Evolutionary conservation across 2,888 invertebrate genomes (phyloP), one percentile per base, ranked within the genome.

Genomic region (Cyrtodaria siliqua): DNA sequence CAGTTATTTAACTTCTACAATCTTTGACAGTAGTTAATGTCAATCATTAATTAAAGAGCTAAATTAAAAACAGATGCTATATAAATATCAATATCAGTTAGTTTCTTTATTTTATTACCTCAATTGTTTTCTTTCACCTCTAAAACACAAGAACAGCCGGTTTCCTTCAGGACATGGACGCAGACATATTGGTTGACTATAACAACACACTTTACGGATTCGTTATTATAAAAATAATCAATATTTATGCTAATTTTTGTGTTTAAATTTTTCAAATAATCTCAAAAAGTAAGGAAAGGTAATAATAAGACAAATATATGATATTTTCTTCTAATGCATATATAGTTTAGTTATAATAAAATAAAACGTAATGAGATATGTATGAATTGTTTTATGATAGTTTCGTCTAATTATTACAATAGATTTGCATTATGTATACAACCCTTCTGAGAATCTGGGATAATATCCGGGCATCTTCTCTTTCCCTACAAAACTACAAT

Each of bases 391-490:
- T 44, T 44, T 44, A 20, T 14, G 26, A 59, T 33, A 23, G 8
- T 64, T 77, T 72, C 77, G 77, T 77, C 67, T 71, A 77, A 77
- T 71, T 77, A 77, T 77, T 77, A 77, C 77, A 70, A 70, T 73
- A 56, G 44, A 78, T 69, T 69, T 66, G 63, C 61, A 49, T 53
- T 55, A 44, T 59, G 57, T 26, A 29, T 56, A 63, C 20, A 40
- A 60, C 67, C 66, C 26, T 78, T 57, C 57, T 63, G 49, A 74
- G 80, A 81, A 81, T 81, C 79, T 84, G 77, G 83, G 76, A 84
- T 71, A 82, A 69, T 79, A 86, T 86, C 86, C 86, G 86, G 86
- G 86, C 83, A 83, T 77, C 80, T 79, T 70, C 61, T 52, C 56
- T 49, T 62, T 70, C 59, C 68, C 62, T 63, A 74, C 68, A 74